Percentiles rank a stretch among this genome's conserved stretches.
Conservation (phyloP, 2,113 vertebrate genomes). For the Corythaeola cristata region DNA sequence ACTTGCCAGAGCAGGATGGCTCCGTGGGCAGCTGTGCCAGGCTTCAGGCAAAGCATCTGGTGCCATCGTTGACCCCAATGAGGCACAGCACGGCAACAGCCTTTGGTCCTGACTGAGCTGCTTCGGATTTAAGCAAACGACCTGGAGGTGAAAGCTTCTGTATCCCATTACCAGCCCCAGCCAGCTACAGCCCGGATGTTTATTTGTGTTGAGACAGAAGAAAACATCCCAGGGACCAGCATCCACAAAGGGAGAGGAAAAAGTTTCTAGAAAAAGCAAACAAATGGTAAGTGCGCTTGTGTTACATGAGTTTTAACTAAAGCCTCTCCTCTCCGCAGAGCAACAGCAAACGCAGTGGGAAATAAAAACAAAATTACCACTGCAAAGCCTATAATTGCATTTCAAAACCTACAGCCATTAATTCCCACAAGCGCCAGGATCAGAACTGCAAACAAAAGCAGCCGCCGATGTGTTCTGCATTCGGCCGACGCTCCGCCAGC, state of each 20-base stretch:
- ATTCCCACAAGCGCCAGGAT: constrained; percentile 25
- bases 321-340: neutral
- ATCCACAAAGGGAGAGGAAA: neutral
- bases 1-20: neutral
- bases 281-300: neutral
- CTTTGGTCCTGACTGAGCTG: neutral
- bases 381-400: constrained; percentile 63
- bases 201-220: constrained; percentile 1
- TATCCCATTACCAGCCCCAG: neutral
- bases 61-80: neutral
- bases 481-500: neutral
- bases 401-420: constrained; percentile 52
- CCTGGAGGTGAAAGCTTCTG: neutral
- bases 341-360: constrained; percentile 54
- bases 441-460: constrained; percentile 16
- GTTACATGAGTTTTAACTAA: constrained; percentile 31
- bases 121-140: neutral
- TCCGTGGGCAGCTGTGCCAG: neutral
- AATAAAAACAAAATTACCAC: constrained; percentile 63
- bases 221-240: neutral
- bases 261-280: constrained; percentile 35
- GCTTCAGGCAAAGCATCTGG: rapidly evolving
- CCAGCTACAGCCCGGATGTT: neutral
- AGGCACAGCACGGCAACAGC: neutral
- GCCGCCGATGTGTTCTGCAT: neutral